Base-by-base conservation (phyloP, 2,888 invertebrate genomes). In the Nezara viridula region DNA sequence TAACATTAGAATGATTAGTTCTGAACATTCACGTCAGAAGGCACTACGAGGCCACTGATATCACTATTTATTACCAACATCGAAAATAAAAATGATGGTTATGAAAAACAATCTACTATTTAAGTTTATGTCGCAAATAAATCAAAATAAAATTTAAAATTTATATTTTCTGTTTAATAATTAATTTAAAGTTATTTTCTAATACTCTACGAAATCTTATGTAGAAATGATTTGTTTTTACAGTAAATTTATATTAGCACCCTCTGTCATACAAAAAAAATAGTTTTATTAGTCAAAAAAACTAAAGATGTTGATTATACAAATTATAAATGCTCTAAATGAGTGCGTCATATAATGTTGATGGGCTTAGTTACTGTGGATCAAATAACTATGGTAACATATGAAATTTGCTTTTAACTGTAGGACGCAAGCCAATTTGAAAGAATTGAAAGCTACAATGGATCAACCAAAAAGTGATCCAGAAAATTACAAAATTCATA, bases 301-400 rank as follows among this genome's bases (percentile, higher is more conserved):
- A 27, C 27, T 32, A 32, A 60, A 60, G 27, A 16, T 2, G 6
- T n/a, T n/a, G 14, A 60, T 27, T 60, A 27, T 14, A 60, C 14
- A 27, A 27, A 14, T 27, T 60, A 27, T 27, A 32, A 60, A 60
- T 60, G 9, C 16, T 60, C 16, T 14, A 14, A 32, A 60, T 60
- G 27, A 60, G 27, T 3, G 14, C 16, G 27, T 4, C 27, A 60
- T 5, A 60, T 16, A 0, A 0, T 32, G 27, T 3, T 60, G n/a
- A 14, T 27, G 12, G 60, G 60, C 4, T 27, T 27, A 27, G 27
- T 27, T 60, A 60, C 60, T 27, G 27, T 60, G 12, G 16, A 60
- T 27, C 27, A 60, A 60, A 60, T 60, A 60, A 60, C 60, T 60
- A 60, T 60, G 27, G 60, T 60, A 60, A 60, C 60, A 60, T 60